A percentile compares a stretch with the other conserved stretches of the same genome.
phyloP scores from a whole-genome alignment of 2,113 vertebrate species.

The Tiliqua scincoides region DNA sequence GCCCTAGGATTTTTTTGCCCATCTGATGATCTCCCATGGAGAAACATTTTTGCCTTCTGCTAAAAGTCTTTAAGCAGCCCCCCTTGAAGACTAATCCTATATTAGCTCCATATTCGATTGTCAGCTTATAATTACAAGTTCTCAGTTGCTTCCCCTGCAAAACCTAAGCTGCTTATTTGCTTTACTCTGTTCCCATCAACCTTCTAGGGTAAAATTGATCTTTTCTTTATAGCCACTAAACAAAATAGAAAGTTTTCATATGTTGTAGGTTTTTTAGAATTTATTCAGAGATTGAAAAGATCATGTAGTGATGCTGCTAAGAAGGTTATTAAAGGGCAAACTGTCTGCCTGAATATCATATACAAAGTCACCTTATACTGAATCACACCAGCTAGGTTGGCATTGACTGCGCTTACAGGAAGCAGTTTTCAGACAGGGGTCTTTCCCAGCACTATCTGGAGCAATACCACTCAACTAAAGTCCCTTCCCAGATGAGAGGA shows the following conservation, averaged over 20 bases:
- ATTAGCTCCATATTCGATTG: neutral
- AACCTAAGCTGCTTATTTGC: neutral
- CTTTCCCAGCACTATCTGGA: too few species aligned
- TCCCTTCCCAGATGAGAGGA: too few species aligned
- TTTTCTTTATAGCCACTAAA: neutral
- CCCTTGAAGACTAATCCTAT: conserved; percentile 7
- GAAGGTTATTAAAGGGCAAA: conserved; percentile 1
- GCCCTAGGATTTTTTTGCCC: neutral
- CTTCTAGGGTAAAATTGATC: neutral
- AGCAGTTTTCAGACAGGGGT: neutral
- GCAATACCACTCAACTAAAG: too few species aligned
- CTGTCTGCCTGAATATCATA: neutral
- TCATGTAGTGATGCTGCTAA: neutral
- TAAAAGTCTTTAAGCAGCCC: neutral
- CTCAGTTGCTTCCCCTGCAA: neutral
- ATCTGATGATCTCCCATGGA: neutral
- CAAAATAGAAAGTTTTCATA: neutral
- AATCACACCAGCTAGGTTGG: too few species aligned
- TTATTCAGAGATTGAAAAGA: neutral
- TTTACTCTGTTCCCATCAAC: neutral
- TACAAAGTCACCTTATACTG: neutral
- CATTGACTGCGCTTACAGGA: too few species aligned
- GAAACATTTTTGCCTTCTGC: neutral
- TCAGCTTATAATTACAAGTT: neutral
- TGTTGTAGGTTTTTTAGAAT: neutral